These are phyloP conservation scores for Lathamus discolor DNA, from an alignment of 2,113 vertebrate genomes.

Conservation along the genomic window DNA sequence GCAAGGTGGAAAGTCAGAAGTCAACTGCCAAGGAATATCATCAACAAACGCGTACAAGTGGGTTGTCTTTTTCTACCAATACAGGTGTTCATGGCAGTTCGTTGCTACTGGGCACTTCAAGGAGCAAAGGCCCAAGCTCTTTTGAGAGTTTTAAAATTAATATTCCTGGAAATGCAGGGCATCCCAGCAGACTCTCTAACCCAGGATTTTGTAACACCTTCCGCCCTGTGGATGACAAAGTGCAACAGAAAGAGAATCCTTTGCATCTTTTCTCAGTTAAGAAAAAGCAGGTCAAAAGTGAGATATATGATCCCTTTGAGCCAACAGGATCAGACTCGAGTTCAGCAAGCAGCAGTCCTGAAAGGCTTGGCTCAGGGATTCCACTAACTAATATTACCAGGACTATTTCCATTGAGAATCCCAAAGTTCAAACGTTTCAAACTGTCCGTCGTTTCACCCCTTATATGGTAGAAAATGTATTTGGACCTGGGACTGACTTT, in stretches of 20 bases:
- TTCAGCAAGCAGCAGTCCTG: conserved; percentile 78
- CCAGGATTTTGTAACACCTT: conserved; percentile 76
- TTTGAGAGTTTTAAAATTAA: conserved; percentile 91
- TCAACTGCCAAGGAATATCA: conserved; percentile 59
- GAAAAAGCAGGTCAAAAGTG: conserved; percentile 79
- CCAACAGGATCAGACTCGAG: conserved; percentile 91
- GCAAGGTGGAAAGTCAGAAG: conserved; percentile 67
- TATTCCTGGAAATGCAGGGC: conserved; percentile 85
- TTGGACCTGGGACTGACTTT: conserved; percentile 43
- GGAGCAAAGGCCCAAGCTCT: conserved; percentile 62
- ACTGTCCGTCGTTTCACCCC: conserved; percentile 78
- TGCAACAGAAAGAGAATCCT: conserved; percentile 70
- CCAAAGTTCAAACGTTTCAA: conserved; percentile 60
- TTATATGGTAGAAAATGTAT: conserved; percentile 32
- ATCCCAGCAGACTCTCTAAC: conserved; percentile 71
- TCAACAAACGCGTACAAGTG: conserved; percentile 49
- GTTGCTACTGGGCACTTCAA: neutral
- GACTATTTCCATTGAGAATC: conserved; percentile 76
- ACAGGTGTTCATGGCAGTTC: conserved; percentile 38
- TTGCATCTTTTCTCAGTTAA: conserved; percentile 60
- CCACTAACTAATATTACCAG: conserved; percentile 73
- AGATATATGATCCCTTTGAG: conserved; percentile 95
- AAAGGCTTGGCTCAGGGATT: conserved; percentile 61
- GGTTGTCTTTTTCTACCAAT: conserved; percentile 56
- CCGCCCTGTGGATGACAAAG: conserved; percentile 73